Conservation (phyloP, 2,113 vertebrate species). For the Thymallus thymallus region DNA sequence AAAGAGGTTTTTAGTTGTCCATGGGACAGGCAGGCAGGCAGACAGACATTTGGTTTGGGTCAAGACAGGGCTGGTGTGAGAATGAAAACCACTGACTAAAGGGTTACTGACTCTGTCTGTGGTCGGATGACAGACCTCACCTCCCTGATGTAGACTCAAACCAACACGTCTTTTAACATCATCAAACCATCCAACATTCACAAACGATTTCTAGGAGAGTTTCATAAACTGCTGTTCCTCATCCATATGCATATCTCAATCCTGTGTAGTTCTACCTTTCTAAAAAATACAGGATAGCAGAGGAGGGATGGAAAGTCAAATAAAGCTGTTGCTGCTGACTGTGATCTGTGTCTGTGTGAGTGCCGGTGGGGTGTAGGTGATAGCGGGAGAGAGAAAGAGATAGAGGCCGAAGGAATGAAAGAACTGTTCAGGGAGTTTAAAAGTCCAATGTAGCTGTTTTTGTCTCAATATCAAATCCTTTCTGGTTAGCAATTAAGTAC, state of each 20-base stretch:
- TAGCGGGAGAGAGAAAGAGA: constrained; percentile 10
- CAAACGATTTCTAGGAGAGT: background rate
- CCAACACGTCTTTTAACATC: constrained; percentile 46
- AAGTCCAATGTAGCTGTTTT: background rate
- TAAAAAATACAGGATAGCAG: constrained; percentile 33
- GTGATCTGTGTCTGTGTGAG: constrained; percentile 23
- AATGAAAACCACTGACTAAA: constrained; percentile 78
- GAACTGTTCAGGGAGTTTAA: constrained; percentile 4
- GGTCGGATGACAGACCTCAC: constrained; percentile 68
- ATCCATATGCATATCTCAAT: constrained; percentile 29
- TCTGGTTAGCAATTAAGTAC: too few species aligned
- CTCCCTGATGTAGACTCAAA: constrained; percentile 47
- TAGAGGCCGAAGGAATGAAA: background rate
- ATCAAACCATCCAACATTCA: constrained; percentile 12
- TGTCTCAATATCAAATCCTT: too few species aligned
- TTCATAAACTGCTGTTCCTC: constrained; percentile 1
- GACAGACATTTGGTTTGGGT: constrained; percentile 38
- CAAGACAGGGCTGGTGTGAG: constrained; percentile 54
- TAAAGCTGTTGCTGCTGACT: constrained; percentile 43
- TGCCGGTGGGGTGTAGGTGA: constrained; percentile 20
- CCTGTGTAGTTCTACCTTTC: constrained; percentile 44
- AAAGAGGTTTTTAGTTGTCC: background rate
- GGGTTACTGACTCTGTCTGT: constrained; percentile 70
- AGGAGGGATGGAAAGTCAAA: constrained; percentile 60
- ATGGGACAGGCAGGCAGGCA: constrained; percentile 28